phyloP scores from a whole-genome alignment of 2,888 invertebrate genomes.

The Theristus sp. region DNA sequence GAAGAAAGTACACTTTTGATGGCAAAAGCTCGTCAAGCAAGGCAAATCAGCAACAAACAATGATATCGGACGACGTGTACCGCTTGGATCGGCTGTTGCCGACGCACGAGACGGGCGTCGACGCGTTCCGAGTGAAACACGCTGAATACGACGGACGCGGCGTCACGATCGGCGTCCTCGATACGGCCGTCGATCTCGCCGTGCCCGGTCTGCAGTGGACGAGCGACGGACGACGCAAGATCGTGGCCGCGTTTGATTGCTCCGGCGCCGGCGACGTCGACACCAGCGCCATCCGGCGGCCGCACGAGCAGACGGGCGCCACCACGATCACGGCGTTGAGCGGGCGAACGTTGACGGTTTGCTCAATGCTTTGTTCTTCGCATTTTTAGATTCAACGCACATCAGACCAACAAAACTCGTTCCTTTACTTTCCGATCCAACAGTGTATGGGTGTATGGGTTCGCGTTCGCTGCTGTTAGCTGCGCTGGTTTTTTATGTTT shows the following conservation, averaged over 20 bases:
- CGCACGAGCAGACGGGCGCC: no score
- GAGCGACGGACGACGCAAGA: conserved; percentile 68
- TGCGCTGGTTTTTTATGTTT: no score
- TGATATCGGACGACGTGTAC: neutral
- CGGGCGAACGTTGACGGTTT: conserved; percentile 70
- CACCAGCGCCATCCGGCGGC: conserved; percentile 54
- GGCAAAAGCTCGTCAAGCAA: no score
- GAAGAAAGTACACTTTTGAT: no score
- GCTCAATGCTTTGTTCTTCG: neutral
- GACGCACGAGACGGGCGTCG: conserved; percentile 79
- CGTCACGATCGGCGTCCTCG: conserved; percentile 79
- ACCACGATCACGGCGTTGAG: conserved; percentile 62
- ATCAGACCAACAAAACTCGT: no score
- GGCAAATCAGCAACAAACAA: neutral
- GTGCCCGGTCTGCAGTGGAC: conserved; percentile 69
- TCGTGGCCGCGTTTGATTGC: conserved; percentile 82
- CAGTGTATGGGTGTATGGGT: no score
- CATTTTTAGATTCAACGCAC: conserved; percentile 4
- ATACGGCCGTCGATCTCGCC: conserved; percentile 92
- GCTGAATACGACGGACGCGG: conserved; percentile 76
- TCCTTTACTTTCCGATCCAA: no score
- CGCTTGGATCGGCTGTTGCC: conserved; percentile 44
- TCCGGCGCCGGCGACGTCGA: conserved; percentile 92
- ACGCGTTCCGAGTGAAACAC: conserved; percentile 65
- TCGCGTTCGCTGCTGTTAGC: conserved; percentile 38